These are phyloP conservation scores for Motacilla tschutschensis DNA, from an alignment of 2,113 vertebrate species.

Conservation along the genomic window DNA sequence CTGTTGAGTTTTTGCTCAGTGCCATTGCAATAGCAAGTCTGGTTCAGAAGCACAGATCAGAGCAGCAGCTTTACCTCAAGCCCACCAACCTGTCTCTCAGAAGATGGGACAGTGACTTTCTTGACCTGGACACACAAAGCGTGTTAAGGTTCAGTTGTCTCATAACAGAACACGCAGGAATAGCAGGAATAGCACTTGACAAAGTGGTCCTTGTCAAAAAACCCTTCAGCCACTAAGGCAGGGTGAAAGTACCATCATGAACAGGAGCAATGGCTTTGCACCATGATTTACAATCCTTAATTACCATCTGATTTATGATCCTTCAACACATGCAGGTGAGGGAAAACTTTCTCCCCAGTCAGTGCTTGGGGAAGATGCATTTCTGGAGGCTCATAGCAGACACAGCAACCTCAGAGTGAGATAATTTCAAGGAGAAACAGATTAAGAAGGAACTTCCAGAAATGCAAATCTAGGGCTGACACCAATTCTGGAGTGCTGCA, in stretches of 20 bases:
- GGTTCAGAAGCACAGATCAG: slow-evolving; percentile 64
- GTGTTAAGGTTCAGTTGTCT: slow-evolving; percentile 67
- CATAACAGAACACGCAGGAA: slow-evolving; percentile 35
- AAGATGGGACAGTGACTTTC: slow-evolving; percentile 75
- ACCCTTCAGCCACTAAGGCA: background rate
- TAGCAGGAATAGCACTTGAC: background rate
- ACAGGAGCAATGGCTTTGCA: background rate
- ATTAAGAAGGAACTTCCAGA: background rate
- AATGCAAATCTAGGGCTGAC: background rate
- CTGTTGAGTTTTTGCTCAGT: slow-evolving; percentile 64
- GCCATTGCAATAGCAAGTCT: slow-evolving; percentile 72
- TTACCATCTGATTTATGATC: background rate
- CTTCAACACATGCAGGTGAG: background rate
- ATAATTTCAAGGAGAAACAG: background rate
- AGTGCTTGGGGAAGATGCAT: background rate
- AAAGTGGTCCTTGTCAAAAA: slow-evolving; percentile 21
- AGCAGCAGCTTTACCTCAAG: slow-evolving; percentile 82
- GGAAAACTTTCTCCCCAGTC: background rate
- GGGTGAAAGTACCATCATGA: background rate
- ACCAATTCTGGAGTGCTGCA: background rate
- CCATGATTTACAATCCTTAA: background rate
- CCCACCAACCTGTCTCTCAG: slow-evolving; percentile 81
- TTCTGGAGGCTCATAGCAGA: background rate
- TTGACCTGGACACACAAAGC: slow-evolving; percentile 85
- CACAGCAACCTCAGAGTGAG: background rate